A percentile compares a stretch with the other conserved stretches of the same genome.
Conservation (phyloP, 2,888 invertebrate genomes). For the Melanotus villosus region DNA sequence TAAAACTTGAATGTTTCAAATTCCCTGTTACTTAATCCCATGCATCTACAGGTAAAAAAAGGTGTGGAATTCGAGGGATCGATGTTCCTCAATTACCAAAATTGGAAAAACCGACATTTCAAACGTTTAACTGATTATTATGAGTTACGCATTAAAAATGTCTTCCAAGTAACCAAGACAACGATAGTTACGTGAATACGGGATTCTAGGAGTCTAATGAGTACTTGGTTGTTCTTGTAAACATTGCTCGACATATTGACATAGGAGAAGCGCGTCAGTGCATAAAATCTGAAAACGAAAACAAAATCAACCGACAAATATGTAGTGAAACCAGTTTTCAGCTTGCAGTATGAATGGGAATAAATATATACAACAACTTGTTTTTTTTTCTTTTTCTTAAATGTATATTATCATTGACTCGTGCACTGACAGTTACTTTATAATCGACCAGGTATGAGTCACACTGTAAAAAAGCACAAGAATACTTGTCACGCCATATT, state of each 20-base stretch:
- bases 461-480: constrained; percentile 1
- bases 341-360: constrained; percentile 16
- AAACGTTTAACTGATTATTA: too few species aligned
- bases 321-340: constrained; percentile 15
- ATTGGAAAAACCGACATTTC: too few species aligned
- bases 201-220: background rate
- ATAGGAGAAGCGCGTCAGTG: background rate
- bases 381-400: too few species aligned
- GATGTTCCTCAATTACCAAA: too few species aligned
- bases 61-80: too few species aligned
- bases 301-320: background rate
- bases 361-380: constrained; percentile 7
- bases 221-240: background rate
- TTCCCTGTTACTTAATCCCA: too few species aligned
- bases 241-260: constrained; percentile 14
- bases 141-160: background rate
- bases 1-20: too few species aligned
- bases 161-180: background rate
- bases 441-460: constrained; percentile 28
- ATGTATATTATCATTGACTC: constrained; percentile 30
- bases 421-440: constrained; percentile 24
- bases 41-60: too few species aligned
- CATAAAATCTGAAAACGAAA: constrained; percentile 1
- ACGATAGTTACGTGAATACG: too few species aligned
- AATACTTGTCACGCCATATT: constrained; percentile 9